Base-by-base conservation (phyloP, 2,797 vertebrate species). In the Protonibea diacanthus region DNA sequence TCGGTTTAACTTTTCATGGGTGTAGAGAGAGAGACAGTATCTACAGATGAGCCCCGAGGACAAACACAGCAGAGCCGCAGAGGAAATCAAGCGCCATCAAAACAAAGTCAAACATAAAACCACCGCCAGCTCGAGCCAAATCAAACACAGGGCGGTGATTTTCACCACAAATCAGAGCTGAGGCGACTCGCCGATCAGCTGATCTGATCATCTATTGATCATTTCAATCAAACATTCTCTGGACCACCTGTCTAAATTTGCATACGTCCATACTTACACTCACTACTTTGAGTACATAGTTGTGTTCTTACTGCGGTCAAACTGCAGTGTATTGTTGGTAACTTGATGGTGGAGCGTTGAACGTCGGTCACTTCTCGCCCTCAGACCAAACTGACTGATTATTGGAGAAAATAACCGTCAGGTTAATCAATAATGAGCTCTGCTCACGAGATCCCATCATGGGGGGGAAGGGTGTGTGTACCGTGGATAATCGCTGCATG, bases 1-100 rank as follows among this genome's bases (percentile, higher is more conserved):
- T 58, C 20, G 11, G 45, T 45, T 69, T 70, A 33, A 55, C 70
- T 70, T 71, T 72, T 79, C 77, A 75, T 1, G 57, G 61, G 33
- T 33, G 77, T 38, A 0, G 58, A 70, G 44, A 71, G 33, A 27
- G 25, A 27, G 25, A 27, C 29, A 1, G 9, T 6, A 23, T 57
- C 47, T 29, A 25, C 51, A 4, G 52, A 38, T 12, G 8, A 67
- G 6, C 4, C 57, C 33, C 33, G 33, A 38, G 33, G 21, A 67
- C 25, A 33, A 61, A 71, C 40, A n/a, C 33, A 27, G 8, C 5
- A 38, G 61, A 13, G 12, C 47, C 27, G 61, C 29, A 20, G 33
- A 76, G 51, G 47, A 61, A 61, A 70, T 15, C 20, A 57, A 74
- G 33, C 1, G 0, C 7, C 1, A 56, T 10, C 29, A 25, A 56